Conservation (phyloP, 2,797 vertebrate genomes). For the Somateria mollissima region DNA sequence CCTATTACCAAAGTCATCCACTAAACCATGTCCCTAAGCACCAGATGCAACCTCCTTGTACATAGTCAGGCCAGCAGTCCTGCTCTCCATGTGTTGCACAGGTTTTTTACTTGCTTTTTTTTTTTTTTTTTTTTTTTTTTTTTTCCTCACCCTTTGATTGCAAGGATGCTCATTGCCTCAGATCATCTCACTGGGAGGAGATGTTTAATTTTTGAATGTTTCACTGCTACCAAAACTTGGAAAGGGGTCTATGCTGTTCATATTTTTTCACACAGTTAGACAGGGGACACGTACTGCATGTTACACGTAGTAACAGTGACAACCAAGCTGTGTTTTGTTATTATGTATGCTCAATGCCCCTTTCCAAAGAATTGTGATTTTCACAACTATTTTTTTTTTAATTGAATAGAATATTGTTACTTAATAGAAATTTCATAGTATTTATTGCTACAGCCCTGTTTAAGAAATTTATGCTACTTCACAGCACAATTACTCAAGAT, state of each 20-base stretch:
- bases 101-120: background rate
- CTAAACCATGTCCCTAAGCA: no score
- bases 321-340: background rate
- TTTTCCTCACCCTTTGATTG: background rate
- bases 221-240: rapidly evolving
- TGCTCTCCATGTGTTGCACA: background rate
- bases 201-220: background rate
- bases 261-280: background rate
- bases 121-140: background rate
- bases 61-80: background rate
- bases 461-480: background rate
- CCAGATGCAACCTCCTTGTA: background rate
- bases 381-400: background rate
- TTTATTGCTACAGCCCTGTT: background rate
- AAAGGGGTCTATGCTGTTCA: background rate
- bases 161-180: background rate
- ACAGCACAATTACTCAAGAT: background rate
- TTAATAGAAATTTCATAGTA: background rate
- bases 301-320: background rate
- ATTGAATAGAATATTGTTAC: background rate
- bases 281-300: no score
- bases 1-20: no score
- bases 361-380: background rate
- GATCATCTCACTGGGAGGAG: background rate
- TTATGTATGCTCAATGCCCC: background rate